Percentiles rank a stretch among this genome's conserved stretches.
Conservation (phyloP, 1,140 invertebrate species). For the Heliconius melpomene region DNA sequence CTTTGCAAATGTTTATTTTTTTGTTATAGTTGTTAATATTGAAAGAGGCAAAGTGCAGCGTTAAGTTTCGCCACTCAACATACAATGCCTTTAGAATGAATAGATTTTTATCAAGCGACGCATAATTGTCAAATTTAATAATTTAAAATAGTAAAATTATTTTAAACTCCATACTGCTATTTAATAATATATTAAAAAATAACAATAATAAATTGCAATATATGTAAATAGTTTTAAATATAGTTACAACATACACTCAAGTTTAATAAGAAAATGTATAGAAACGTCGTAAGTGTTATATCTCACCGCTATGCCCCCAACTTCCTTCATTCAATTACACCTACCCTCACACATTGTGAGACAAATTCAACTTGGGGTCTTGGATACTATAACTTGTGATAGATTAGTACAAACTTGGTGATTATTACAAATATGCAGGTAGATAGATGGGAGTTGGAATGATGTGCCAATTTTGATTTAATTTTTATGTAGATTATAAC, state of each 20-base stretch:
- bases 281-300: background rate
- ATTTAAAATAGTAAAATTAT: no score
- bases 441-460: background rate
- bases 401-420: constrained; percentile 38
- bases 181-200: no score
- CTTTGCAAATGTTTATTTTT: background rate
- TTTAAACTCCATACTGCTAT: no score
- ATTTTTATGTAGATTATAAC: no score
- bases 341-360: background rate
- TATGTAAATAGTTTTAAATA: no score
- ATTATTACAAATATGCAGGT: background rate
- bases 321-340: constrained; percentile 15
- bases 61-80: no score
- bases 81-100: no score
- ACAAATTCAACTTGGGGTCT: constrained; percentile 13
- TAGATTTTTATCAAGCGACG: no score
- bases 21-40: background rate
- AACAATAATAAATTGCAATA: no score
- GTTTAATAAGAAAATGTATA: background rate
- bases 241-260: background rate
- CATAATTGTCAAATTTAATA: no score
- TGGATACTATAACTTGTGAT: constrained; percentile 10
- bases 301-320: background rate
- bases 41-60: no score
- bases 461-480: no score